These are phyloP conservation scores for Tiliqua scincoides DNA, from an alignment of 2,113 vertebrate genomes.

Conservation along the genomic window DNA sequence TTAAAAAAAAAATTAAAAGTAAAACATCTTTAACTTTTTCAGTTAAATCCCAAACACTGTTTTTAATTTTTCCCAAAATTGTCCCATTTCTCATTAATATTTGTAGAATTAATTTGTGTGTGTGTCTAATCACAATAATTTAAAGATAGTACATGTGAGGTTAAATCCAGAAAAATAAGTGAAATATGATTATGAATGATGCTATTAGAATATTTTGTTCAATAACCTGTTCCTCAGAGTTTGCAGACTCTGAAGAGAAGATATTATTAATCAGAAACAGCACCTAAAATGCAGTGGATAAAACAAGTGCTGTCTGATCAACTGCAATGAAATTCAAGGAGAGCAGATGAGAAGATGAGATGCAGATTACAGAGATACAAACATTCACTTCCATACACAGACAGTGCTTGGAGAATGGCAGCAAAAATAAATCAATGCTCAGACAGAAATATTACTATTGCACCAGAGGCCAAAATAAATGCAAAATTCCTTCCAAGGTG, in stretches of 20 bases:
- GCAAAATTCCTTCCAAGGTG: background rate
- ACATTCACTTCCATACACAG: conserved; percentile 15
- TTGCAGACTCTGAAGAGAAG: conserved; percentile 34
- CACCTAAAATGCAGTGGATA: conserved; percentile 64
- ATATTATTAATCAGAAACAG: conserved; percentile 65
- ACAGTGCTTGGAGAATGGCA: background rate
- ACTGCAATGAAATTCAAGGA: conserved; percentile 58
- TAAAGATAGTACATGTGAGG: conserved; percentile 12
- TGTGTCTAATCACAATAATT: conserved; percentile 12
- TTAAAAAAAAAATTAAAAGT: background rate
- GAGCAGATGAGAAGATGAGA: conserved; percentile 49
- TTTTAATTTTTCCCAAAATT: conserved; percentile 5
- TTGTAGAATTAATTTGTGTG: conserved; percentile 49
- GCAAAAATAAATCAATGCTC: background rate
- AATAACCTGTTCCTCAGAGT: background rate
- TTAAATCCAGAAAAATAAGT: conserved; percentile 25
- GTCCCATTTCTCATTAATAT: conserved; percentile 15
- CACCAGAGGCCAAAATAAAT: conserved; percentile 4
- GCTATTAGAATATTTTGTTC: conserved; percentile 27
- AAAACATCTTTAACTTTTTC: conserved; percentile 31
- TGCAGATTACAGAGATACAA: conserved; percentile 22
- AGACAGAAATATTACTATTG: background rate
- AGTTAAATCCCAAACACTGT: background rate
- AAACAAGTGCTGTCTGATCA: conserved; percentile 65
- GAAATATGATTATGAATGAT: background rate